phyloP scores from a whole-genome alignment of 2,113 vertebrate genomes.

The Gopherus flavomarginatus region DNA sequence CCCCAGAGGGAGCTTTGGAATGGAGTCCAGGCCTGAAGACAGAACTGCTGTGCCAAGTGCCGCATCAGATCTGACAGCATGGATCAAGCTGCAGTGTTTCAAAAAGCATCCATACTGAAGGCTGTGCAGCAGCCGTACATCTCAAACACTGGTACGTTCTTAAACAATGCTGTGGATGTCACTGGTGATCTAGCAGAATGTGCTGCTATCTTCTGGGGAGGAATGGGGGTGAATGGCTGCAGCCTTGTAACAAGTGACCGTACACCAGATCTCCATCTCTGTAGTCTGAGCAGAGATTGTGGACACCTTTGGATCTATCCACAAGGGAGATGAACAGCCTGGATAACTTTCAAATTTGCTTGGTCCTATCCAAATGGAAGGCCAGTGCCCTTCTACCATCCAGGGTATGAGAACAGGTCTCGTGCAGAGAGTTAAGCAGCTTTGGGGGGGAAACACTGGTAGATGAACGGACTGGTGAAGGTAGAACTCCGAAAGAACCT shows the following conservation, averaged over 20 bases:
- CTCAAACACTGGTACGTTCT: neutral
- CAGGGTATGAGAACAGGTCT: neutral
- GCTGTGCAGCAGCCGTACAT: neutral
- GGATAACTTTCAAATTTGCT: neutral
- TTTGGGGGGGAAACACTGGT: neutral
- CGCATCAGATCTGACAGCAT: neutral
- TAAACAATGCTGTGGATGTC: neutral
- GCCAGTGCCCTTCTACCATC: neutral
- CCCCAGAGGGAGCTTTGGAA: neutral
- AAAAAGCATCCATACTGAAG: neutral
- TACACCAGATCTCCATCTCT: neutral
- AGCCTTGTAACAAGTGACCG: neutral
- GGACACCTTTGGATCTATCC: neutral
- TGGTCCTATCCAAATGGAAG: neutral
- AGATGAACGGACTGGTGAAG: no score
- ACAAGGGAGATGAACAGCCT: neutral
- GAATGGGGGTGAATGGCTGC: neutral
- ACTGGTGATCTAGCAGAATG: neutral
- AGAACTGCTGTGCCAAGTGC: neutral
- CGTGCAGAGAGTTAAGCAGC: neutral
- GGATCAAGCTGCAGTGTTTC: neutral
- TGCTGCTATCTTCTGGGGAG: neutral
- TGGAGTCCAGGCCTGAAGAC: neutral
- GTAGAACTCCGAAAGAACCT: neutral
- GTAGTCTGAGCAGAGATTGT: neutral